phyloP scores from a whole-genome alignment of 2,888 invertebrate genomes.

The Apotomis turbidana region DNA sequence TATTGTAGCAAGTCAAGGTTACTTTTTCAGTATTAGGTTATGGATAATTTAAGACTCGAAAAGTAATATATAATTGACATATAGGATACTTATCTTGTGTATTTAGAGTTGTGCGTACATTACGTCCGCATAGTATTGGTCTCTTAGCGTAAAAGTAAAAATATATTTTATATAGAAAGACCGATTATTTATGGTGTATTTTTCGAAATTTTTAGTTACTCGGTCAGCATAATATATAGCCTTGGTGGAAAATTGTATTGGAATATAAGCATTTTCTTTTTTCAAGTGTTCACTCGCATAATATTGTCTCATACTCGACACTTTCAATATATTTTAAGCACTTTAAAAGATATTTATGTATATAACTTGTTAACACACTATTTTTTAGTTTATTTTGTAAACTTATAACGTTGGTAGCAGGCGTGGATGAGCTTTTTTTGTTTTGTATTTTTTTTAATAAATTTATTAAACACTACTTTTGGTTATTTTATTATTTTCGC shows the following conservation, averaged over 20 bases:
- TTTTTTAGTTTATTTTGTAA: conserved; percentile 71
- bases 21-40: conserved; percentile 81
- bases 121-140: conserved; percentile 45
- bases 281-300: conserved; percentile 50
- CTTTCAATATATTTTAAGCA: conserved; percentile 57
- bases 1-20: conserved; percentile 59
- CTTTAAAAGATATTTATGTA: conserved; percentile 60
- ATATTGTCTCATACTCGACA: conserved; percentile 49
- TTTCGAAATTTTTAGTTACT: conserved; percentile 67
- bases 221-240: conserved; percentile 53
- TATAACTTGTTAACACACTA: conserved; percentile 70
- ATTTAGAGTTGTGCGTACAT: conserved; percentile 35
- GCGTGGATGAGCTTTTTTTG: conserved; percentile 72
- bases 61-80: conserved; percentile 68
- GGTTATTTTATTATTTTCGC: conserved; percentile 60
- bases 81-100: conserved; percentile 53
- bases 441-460: conserved; percentile 79
- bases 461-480: conserved; percentile 74
- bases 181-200: conserved; percentile 63
- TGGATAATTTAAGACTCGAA: conserved; percentile 71
- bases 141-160: conserved; percentile 55
- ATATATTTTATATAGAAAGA: conserved; percentile 68
- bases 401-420: conserved; percentile 69
- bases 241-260: conserved; percentile 45
- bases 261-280: conserved; percentile 55